Conservation (phyloP, 2,113 vertebrate genomes). For the Hippolais icterina region DNA sequence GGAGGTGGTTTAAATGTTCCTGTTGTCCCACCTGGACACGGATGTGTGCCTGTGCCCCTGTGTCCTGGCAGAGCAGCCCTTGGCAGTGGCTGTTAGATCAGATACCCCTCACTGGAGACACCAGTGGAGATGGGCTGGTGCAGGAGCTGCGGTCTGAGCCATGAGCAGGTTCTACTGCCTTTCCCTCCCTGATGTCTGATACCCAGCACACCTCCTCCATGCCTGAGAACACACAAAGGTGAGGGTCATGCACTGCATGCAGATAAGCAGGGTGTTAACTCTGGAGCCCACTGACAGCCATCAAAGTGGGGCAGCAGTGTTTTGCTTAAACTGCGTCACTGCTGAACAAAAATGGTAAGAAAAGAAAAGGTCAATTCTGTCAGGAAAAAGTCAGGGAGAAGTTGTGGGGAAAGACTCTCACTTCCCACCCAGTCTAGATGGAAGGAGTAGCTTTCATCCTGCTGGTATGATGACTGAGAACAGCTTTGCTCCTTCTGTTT, state of each 20-base stretch:
- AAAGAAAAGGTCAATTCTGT: not conserved
- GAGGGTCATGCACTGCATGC: not conserved
- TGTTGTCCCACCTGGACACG: not conserved
- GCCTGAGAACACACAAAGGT: not conserved
- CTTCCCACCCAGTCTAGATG: not conserved
- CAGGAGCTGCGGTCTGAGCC: not conserved
- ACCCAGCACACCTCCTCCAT: not conserved
- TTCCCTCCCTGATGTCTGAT: not conserved
- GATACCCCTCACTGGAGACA: accelerated
- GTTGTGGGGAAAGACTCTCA: not conserved
- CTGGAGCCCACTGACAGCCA: not conserved
- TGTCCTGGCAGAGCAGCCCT: not conserved
- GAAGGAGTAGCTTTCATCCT: not conserved
- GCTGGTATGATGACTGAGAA: not conserved
- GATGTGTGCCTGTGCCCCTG: not conserved
- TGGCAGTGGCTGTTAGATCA: not conserved
- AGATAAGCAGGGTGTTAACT: not conserved
- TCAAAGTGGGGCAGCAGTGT: not conserved
- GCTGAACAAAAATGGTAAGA: not conserved
- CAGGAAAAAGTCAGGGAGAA: not conserved
- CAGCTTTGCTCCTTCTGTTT: not conserved
- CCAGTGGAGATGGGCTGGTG: not conserved
- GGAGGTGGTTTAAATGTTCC: not conserved
- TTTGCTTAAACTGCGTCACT: not conserved
- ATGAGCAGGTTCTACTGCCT: not conserved